Percentiles rank a stretch among this genome's conserved stretches.
Evolutionary conservation across 1,140 invertebrate genomes (phyloP).

Genomic region (Pristionchus pacificus): DNA sequence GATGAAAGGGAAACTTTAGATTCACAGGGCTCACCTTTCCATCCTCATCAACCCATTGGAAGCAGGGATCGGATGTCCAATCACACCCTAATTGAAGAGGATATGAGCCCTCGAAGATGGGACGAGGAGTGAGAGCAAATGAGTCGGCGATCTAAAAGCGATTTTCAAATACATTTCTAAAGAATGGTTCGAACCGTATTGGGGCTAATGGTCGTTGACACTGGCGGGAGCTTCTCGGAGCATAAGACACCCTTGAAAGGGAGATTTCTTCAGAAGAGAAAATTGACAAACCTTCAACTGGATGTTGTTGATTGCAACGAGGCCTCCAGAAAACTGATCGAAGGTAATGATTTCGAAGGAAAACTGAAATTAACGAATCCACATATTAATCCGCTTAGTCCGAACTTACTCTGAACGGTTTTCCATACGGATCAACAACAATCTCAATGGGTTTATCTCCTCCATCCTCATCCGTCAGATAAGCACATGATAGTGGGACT

Average conservation of each 20-base stretch:
- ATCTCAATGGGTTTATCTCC: constrained; percentile 27
- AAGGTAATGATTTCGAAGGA: constrained; percentile 37
- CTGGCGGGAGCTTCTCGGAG: neutral
- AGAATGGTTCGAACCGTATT: neutral
- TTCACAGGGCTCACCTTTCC: too few relatives aligned
- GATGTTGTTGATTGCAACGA: constrained; percentile 30
- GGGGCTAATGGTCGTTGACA: neutral
- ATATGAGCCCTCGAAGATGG: constrained; percentile 22
- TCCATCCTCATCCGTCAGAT: constrained; percentile 35
- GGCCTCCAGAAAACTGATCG: constrained; percentile 22
- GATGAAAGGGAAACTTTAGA: too few relatives aligned
- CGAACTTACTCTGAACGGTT: constrained; percentile 30
- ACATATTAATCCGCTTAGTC: neutral
- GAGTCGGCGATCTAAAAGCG: constrained; percentile 21
- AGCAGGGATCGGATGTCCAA: constrained; percentile 35
- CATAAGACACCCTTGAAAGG: neutral
- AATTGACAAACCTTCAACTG: constrained; percentile 7
- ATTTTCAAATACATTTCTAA: neutral
- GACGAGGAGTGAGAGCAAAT: constrained; percentile 31
- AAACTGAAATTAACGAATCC: constrained; percentile 20
- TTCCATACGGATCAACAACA: constrained; percentile 29
- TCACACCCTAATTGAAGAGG: constrained; percentile 26
- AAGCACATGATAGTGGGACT: constrained; percentile 33
- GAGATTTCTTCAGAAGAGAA: neutral
- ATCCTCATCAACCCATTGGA: constrained; percentile 37